Percentiles rank a stretch among this genome's conserved stretches.
Conservation (phyloP, 2,888 invertebrate genomes). For the Zaprionus bogoriensis region DNA sequence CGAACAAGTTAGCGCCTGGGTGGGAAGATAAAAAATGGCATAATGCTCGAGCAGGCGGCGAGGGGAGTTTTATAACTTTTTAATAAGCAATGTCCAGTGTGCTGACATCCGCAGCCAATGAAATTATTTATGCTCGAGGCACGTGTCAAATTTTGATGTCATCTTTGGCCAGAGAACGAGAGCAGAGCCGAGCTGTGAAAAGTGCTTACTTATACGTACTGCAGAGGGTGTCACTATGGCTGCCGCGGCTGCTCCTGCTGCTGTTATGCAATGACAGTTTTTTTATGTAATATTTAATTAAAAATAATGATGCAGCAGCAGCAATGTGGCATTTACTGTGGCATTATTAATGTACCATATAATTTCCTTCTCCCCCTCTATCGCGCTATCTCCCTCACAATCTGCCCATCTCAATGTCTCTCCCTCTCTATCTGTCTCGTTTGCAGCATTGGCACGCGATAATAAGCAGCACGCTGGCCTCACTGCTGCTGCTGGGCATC, state of each 20-base stretch:
- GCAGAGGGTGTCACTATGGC: slow-evolving; percentile 14
- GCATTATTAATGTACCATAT: slow-evolving; percentile 65
- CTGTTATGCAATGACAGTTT: slow-evolving; percentile 54
- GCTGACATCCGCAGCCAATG: slow-evolving; percentile 33
- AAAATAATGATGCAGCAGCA: slow-evolving; percentile 68
- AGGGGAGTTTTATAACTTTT: slow-evolving; percentile 61
- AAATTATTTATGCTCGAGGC: slow-evolving; percentile 52
- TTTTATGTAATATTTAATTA: slow-evolving; percentile 66
- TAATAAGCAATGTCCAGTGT: slow-evolving; percentile 59
- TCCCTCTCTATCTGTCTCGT: not conserved
- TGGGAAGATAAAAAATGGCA: slow-evolving; percentile 1
- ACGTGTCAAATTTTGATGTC: slow-evolving; percentile 52
- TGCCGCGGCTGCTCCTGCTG: slow-evolving; percentile 19
- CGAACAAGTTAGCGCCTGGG: not conserved
- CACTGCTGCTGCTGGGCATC: slow-evolving; percentile 86
- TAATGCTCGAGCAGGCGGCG: not conserved
- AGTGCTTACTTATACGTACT: not conserved
- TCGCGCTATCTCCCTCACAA: not conserved
- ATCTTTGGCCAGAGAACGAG: slow-evolving; percentile 60
- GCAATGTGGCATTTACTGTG: slow-evolving; percentile 40
- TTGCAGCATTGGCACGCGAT: slow-evolving; percentile 85
- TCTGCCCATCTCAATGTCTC: too few species aligned
- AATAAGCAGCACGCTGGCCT: slow-evolving; percentile 86
- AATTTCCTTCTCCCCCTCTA: slow-evolving; percentile 31
- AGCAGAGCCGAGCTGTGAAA: too few species aligned